phyloP scores from a whole-genome alignment of 2,797 vertebrate genomes.

The Salmo trutta region DNA sequence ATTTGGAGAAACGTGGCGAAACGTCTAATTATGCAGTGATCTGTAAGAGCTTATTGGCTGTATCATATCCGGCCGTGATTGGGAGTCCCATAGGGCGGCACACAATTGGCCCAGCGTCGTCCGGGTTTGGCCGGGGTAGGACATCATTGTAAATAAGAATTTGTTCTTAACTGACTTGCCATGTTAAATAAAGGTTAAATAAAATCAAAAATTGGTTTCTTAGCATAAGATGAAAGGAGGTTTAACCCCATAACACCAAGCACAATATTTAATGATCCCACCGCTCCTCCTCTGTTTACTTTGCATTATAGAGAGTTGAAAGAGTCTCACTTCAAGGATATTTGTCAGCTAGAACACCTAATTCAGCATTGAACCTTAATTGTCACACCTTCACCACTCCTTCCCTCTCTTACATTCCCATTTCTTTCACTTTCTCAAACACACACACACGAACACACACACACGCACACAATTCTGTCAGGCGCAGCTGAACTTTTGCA shows the following conservation, averaged over 20 bases:
- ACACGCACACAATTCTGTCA: slow-evolving; percentile 51
- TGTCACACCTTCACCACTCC: not conserved
- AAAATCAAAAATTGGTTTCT: no score
- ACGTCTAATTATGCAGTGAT: no score
- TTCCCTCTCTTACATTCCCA: not conserved
- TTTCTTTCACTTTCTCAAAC: slow-evolving; percentile 5
- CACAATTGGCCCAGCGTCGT: no score
- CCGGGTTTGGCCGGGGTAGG: no score
- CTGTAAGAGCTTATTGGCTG: no score
- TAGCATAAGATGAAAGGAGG: slow-evolving; percentile 31
- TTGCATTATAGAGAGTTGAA: not conserved
- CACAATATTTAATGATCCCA: slow-evolving; percentile 12
- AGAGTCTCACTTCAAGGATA: slow-evolving; percentile 14
- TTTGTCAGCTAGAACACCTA: not conserved
- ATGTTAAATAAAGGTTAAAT: no score
- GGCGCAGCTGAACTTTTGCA: slow-evolving; percentile 75
- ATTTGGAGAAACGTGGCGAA: no score
- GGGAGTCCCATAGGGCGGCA: no score
- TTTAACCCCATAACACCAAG: slow-evolving; percentile 24
- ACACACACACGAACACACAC: slow-evolving; percentile 13
- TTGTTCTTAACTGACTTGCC: no score
- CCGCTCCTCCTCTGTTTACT: not conserved
- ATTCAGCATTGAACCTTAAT: not conserved
- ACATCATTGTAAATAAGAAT: no score
- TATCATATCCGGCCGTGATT: no score